Evolutionary conservation across 2,888 invertebrate species (phyloP).

Genomic region (Thereva nobilitata): DNA sequence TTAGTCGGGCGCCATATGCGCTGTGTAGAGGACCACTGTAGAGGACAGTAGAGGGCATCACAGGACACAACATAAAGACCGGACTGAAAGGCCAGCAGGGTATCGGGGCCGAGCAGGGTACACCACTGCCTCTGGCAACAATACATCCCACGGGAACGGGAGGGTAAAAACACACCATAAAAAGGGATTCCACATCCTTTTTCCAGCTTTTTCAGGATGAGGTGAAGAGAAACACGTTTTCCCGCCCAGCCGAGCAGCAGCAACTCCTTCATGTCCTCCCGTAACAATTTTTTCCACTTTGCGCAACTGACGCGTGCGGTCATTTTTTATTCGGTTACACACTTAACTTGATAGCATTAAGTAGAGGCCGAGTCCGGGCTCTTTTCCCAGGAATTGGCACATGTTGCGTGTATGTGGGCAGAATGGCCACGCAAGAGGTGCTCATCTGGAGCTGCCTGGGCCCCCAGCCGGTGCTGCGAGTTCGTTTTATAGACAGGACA

Average conservation of each 20-base stretch:
- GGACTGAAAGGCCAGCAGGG: conserved; percentile 2
- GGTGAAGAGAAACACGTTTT: background rate
- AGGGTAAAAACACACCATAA: conserved; percentile 8
- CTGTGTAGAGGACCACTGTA: background rate
- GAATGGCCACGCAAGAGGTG: conserved; percentile 1
- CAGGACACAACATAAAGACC: conserved; percentile 18
- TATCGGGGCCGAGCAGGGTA: background rate
- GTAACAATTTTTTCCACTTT: background rate
- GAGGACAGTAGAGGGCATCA: conserved; percentile 17
- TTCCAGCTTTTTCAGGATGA: background rate
- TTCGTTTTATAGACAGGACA: background rate
- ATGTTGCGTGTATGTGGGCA: conserved; percentile 9
- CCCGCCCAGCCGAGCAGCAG: background rate
- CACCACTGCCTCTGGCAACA: conserved; percentile 2
- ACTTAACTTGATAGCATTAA: conserved; percentile 8
- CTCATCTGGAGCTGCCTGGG: conserved; percentile 13
- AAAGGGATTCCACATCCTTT: conserved; percentile 3
- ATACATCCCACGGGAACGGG: conserved; percentile 6
- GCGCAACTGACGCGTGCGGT: conserved; percentile 28
- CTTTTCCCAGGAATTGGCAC: background rate
- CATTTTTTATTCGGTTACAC: conserved; percentile 24
- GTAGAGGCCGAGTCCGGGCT: conserved; percentile 1
- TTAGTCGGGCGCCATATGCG: conserved; percentile 26
- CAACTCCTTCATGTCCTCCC: background rate
- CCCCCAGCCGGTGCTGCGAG: background rate